These are phyloP conservation scores for Tylochromis polylepis DNA, from an alignment of 2,113 vertebrate genomes.

Conservation along the genomic window DNA sequence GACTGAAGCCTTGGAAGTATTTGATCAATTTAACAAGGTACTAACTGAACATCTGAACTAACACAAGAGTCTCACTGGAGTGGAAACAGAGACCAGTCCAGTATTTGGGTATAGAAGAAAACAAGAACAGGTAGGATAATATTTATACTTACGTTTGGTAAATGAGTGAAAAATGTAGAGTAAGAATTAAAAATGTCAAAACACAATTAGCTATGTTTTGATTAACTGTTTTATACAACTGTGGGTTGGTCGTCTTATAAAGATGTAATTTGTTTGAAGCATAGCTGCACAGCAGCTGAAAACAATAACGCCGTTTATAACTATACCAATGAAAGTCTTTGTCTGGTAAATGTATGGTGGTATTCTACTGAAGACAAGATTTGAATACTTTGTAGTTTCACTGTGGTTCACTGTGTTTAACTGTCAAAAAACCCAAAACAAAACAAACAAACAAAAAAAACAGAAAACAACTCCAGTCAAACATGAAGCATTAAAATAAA, in stretches of 20 bases:
- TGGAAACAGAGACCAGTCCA: not conserved
- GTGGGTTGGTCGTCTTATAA: not conserved
- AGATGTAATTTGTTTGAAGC: not conserved
- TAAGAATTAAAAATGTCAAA: not conserved
- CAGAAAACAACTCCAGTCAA: too few species aligned
- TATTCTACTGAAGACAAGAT: not conserved
- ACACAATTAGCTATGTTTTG: not conserved
- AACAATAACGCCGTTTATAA: not conserved
- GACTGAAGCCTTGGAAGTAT: not conserved
- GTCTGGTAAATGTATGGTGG: not conserved
- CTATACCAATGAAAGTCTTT: not conserved
- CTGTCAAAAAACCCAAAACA: accelerated
- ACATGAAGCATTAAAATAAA: not conserved
- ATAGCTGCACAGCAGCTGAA: not conserved
- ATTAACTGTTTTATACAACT: not conserved
- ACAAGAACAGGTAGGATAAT: slow-evolving; percentile 14
- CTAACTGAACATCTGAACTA: not conserved
- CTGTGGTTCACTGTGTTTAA: not conserved
- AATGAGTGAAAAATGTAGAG: not conserved
- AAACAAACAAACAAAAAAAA: not conserved
- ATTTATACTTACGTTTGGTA: not conserved
- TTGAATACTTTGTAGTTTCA: not conserved
- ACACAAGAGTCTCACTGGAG: not conserved
- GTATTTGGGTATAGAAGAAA: not conserved
- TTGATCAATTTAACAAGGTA: not conserved